Conservation (phyloP, 2,113 vertebrate genomes). For the Motacilla alba region DNA sequence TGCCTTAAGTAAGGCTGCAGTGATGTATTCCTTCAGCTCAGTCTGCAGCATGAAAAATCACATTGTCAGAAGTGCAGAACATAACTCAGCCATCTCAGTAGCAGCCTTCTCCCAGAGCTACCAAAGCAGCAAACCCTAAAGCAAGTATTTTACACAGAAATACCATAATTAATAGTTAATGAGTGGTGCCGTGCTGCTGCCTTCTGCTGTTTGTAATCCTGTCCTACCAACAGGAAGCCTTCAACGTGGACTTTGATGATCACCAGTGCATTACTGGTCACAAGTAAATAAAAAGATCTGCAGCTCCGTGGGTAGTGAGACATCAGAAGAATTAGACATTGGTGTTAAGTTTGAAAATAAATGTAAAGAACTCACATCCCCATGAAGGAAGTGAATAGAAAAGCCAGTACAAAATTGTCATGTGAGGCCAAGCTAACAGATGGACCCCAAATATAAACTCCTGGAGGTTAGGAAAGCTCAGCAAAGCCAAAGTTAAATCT, state of each 20-base stretch:
- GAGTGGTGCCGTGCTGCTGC: background rate
- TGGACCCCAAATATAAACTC: constrained; percentile 14
- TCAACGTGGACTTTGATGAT: background rate
- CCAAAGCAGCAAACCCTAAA: background rate
- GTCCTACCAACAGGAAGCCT: background rate
- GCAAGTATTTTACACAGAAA: background rate
- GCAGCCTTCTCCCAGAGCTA: background rate
- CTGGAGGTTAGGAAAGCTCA: background rate
- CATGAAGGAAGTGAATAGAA: background rate
- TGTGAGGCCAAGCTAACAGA: background rate
- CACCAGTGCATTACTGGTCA: background rate
- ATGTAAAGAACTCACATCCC: background rate
- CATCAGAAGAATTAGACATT: background rate
- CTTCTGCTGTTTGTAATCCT: constrained; percentile 8
- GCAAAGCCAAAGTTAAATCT: background rate
- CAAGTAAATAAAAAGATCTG: background rate
- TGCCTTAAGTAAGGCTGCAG: background rate
- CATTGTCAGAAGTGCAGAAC: background rate
- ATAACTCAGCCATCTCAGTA: background rate
- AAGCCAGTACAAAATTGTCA: background rate
- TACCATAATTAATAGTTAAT: background rate
- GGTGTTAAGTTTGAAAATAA: background rate
- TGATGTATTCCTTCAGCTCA: background rate
- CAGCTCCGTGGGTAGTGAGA: background rate
- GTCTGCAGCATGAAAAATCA: background rate